These are phyloP conservation scores for Epinephelus cyanopodus DNA, from an alignment of 2,113 vertebrate species.

Conservation along the genomic window DNA sequence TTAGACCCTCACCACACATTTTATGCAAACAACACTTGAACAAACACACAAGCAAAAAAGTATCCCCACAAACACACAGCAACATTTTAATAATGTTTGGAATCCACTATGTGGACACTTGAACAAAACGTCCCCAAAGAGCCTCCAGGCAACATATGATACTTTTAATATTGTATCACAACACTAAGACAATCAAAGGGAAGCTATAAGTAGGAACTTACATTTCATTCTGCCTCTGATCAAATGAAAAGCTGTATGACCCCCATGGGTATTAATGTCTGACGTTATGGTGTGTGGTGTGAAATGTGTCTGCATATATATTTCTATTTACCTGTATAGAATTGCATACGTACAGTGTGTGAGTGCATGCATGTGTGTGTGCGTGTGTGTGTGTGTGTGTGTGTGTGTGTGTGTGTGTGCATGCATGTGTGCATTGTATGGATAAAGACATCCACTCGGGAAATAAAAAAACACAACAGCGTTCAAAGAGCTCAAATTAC, in stretches of 20 bases:
- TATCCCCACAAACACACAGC: not conserved
- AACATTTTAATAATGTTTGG: not conserved
- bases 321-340: not conserved
- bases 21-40: not conserved
- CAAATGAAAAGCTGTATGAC: not conserved
- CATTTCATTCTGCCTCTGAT: not conserved
- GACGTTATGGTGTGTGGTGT: not conserved
- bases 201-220: not conserved
- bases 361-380: not conserved
- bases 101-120: not conserved
- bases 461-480: constrained; percentile 7
- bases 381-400: constrained; percentile 18
- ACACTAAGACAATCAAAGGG: not conserved
- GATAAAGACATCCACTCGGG: constrained; percentile 6
- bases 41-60: too few relatives aligned
- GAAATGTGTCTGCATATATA: not conserved
- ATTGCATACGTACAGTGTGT: too few relatives aligned
- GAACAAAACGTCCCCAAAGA: not conserved
- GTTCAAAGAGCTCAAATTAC: constrained; percentile 19
- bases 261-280: not conserved
- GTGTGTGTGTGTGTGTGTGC: constrained; percentile 1
- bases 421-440: not conserved
- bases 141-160: not conserved
- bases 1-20: not conserved
- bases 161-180: not conserved